Evolutionary conservation across 2,797 vertebrate genomes (phyloP).

Genomic region (Microctenopoma lineatum): DNA sequence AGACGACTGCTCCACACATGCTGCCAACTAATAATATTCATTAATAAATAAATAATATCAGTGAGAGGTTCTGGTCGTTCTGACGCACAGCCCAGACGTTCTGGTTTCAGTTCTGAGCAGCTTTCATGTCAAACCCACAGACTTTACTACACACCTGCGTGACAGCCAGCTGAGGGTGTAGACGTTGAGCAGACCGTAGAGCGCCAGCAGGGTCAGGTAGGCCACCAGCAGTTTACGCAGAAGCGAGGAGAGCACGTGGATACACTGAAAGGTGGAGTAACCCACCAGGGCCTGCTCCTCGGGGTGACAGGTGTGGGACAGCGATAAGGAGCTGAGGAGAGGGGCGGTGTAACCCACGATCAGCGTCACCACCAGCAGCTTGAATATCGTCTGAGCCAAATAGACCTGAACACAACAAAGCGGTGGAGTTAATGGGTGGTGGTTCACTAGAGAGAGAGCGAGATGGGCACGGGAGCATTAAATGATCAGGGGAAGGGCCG

Average conservation of each 20-base stretch:
- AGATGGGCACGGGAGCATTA: no score
- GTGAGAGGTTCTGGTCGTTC: no score
- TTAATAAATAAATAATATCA: no score
- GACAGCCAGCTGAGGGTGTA: constrained; percentile 86
- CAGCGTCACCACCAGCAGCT: constrained; percentile 76
- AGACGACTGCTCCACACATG: no score
- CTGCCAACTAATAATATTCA: no score
- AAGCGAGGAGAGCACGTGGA: constrained; percentile 84
- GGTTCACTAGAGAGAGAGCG: no score
- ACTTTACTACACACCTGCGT: constrained; percentile 66
- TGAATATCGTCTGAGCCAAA: constrained; percentile 84
- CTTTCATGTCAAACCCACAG: no score
- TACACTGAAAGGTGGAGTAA: constrained; percentile 83
- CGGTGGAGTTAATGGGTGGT: no score
- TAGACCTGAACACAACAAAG: constrained; percentile 77
- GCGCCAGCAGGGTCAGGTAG: constrained; percentile 81
- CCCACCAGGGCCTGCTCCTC: constrained; percentile 77
- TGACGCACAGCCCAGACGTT: no score
- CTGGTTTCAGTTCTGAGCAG: no score
- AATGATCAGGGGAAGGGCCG: no score
- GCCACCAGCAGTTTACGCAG: constrained; percentile 83
- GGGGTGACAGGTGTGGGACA: constrained; percentile 81
- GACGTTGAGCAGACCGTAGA: constrained; percentile 82
- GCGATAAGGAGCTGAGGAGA: constrained; percentile 81
- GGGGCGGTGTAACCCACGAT: constrained; percentile 83